Conservation (phyloP, 2,113 vertebrate genomes). For the Nothoprocta pentlandii region DNA sequence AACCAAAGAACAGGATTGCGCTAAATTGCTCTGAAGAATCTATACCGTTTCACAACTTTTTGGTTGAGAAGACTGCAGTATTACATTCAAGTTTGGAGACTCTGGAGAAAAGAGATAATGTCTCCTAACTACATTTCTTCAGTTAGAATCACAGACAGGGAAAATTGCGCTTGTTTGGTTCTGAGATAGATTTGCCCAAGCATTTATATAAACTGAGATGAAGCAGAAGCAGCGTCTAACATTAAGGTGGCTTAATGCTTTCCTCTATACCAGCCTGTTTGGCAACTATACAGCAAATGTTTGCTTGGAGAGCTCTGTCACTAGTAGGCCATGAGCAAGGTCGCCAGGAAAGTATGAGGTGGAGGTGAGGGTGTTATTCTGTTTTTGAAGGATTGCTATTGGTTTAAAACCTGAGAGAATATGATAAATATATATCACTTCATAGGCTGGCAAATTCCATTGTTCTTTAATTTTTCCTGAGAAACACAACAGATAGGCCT, state of each 20-base stretch:
- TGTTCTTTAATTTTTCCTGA: neutral
- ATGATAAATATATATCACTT: neutral
- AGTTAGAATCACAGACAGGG: neutral
- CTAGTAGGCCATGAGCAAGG: neutral
- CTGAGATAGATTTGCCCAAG: neutral
- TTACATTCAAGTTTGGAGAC: neutral
- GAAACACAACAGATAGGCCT: neutral
- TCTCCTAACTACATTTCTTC: neutral
- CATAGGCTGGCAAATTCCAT: neutral
- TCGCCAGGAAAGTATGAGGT: neutral
- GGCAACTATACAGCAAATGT: neutral
- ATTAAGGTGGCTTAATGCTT: neutral
- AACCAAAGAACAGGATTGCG: neutral
- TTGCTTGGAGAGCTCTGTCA: neutral
- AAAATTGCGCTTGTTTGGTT: neutral
- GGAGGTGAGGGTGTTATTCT: neutral
- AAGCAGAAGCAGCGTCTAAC: neutral
- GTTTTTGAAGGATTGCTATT: neutral
- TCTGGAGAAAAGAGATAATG: neutral
- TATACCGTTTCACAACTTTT: neutral
- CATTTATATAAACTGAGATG: neutral
- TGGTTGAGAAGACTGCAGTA: neutral
- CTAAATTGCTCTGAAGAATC: neutral
- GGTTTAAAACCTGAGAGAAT: neutral
- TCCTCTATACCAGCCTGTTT: neutral